Evolutionary conservation across 2,888 invertebrate species (phyloP).

Genomic region (Trimorus sp.): DNA sequence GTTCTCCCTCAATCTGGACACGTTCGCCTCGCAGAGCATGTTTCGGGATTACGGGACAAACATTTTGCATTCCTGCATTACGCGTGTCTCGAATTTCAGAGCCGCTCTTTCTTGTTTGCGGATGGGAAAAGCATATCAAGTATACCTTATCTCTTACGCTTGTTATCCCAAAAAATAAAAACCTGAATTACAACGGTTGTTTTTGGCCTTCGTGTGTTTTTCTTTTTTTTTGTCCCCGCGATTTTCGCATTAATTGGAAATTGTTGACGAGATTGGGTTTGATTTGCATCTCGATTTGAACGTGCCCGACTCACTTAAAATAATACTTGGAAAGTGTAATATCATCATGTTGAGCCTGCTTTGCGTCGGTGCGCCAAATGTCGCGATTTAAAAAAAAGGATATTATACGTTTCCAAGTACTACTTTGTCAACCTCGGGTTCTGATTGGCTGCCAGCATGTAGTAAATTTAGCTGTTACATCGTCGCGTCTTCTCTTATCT

Average conservation of each 20-base stretch:
- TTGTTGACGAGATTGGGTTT: neutral
- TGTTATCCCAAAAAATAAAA: conserved; percentile 12
- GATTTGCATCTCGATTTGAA: conserved; percentile 39
- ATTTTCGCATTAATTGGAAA: conserved; percentile 11
- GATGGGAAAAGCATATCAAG: conserved; percentile 58
- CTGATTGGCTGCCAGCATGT: conserved; percentile 41
- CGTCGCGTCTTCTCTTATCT: conserved; percentile 58
- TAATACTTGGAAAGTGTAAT: conserved; percentile 47
- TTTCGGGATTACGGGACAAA: conserved; percentile 42
- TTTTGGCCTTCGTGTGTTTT: neutral
- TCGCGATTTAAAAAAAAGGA: neutral
- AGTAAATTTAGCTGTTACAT: conserved; percentile 38
- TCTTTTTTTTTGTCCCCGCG: neutral
- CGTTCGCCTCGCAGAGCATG: conserved; percentile 60
- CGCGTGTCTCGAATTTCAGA: conserved; percentile 62
- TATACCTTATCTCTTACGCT: conserved; percentile 20
- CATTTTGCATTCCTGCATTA: conserved; percentile 61
- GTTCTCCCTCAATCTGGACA: conserved; percentile 50
- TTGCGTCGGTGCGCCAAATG: conserved; percentile 1
- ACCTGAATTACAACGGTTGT: neutral
- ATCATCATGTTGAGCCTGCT: conserved; percentile 12
- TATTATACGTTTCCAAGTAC: conserved; percentile 41
- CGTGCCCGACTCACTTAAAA: conserved; percentile 47
- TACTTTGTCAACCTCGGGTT: conserved; percentile 39
- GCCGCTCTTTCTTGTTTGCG: conserved; percentile 41